Base-by-base conservation (phyloP, 2,888 invertebrate genomes). In the Tricholauxania praeusta region DNA sequence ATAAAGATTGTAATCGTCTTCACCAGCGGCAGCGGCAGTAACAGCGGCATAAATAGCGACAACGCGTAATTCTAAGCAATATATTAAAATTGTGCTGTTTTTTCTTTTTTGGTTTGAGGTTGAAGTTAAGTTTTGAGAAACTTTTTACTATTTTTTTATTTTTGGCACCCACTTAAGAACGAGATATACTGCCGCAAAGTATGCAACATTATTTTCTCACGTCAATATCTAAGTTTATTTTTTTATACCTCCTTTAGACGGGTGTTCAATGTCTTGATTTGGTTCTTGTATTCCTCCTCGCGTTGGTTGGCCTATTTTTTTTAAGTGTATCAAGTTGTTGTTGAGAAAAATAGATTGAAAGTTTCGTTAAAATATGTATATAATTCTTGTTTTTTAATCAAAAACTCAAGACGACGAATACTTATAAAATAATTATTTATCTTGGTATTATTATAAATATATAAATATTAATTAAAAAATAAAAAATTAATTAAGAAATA, bases 201-300 rank as follows among this genome's bases (percentile, higher is more conserved):
- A 39, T 69, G 73, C 73, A 74, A 49, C 17, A 63, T 70, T 70
- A 67, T 76, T 71, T 73, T 76, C 73, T 51, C 17, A 48, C 53
- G 62, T 72, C 68, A 76, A 74, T 39, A 39, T 8, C 10, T 39
- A 39, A 39, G 39, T 47, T 62, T 62, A n/a, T 17, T 8, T 32
- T 57, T 65, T 19, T 68, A 75, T 87, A 98, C 98, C 98, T 98
- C 98, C 96, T 98, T 98, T 92, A 98, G 96, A 90, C 97, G 96
- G 90, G 96, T 95, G 90, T 96, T 96, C 89, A 97, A 93, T 89
- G 95, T 96, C 94, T 98, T 98, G 93, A 98, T 98, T 93, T 98
- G 98, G 90, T 97, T 96, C 93, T 98, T 98, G 94, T 98, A 98
- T 89, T 97, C 97, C 92, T 98, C 98, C 90, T 98, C 98, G 87